Percentiles rank a stretch among this genome's conserved stretches.
These are phyloP conservation scores for Clarias fuscus DNA, from an alignment of 2,797 vertebrate species.

Conservation along the genomic window DNA sequence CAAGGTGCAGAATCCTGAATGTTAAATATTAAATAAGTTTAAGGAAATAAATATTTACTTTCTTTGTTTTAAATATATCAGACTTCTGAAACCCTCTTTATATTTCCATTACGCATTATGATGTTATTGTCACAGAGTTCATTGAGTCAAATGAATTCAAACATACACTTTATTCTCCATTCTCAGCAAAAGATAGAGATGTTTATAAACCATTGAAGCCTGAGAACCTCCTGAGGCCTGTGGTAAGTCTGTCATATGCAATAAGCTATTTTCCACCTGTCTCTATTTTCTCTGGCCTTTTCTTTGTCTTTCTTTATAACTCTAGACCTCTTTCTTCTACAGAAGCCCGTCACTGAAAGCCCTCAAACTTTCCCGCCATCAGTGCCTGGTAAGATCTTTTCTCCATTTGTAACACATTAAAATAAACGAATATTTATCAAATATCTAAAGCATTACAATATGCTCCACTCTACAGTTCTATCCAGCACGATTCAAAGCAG, in stretches of 20 bases:
- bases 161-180: slow-evolving; percentile 1
- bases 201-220: slow-evolving; percentile 62
- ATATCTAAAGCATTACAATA: background rate
- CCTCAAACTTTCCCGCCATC: slow-evolving; percentile 11
- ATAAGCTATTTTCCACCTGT: background rate
- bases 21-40: no score
- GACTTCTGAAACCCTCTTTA: no score
- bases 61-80: no score
- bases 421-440: background rate
- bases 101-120: no score
- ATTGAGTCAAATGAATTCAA: no score
- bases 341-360: slow-evolving; percentile 40
- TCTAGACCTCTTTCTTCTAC: slow-evolving; percentile 42
- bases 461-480: slow-evolving; percentile 15
- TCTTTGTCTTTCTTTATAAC: slow-evolving; percentile 20
- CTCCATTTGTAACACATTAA: slow-evolving; percentile 2
- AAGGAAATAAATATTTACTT: no score
- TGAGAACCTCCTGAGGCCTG: slow-evolving; percentile 48
- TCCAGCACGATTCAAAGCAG: slow-evolving; percentile 34
- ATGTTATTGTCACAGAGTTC: no score
- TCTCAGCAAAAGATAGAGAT: slow-evolving; percentile 63
- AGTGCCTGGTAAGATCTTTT: slow-evolving; percentile 34
- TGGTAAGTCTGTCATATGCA: slow-evolving; percentile 62
- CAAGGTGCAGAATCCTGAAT: no score
- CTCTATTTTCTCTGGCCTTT: background rate